Evolutionary conservation across 2,113 vertebrate species (phyloP), one percentile per base, ranked within the genome.

Genomic region (Rhagologus leucostigma): DNA sequence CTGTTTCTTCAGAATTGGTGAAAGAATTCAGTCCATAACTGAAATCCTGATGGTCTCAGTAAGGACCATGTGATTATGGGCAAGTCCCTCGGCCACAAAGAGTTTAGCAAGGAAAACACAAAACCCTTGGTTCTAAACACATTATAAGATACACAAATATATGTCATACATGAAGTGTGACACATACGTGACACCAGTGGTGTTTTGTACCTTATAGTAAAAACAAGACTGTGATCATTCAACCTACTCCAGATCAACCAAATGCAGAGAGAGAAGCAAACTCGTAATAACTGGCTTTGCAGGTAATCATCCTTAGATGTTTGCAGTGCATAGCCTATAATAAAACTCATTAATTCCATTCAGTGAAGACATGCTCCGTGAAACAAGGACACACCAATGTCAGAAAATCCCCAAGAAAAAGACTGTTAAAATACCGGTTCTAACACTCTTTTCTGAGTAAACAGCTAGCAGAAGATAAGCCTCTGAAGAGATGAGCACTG

Each of bases 71-170:
- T 6, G 16, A 59, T 41, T 68, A 15, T 0, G 13, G 10, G 17
- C 12, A 32, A 86, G 10, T 37, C 20, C 6, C 7, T 5, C 14
- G 9, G 13, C 33, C 24, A 47, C 29, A 63, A 46, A 8, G 13
- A 5, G 4, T 37, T 77, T 53, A 41, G 22, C 20, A 84, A 37
- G 22, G n/a, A 52, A 52, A 49, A 80, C 9, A 26, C 19, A 60
- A 63, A 30, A 7, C 1, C 4, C 16, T 21, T 16, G 4, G 8
- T 33, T 56, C 16, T 42, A 47, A 67, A 42, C 4, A 56, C 3
- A 3, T 0, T 9, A 3, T 3, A 16, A 4, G 20, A 65, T 23
- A 56, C 10, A 46, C 6, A 5, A 11, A 55, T 10, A 2, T 1
- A 1, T 12, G 10, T 16, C 17, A 23, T 8, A 26, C 7, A 6